Evolutionary conservation across 2,888 invertebrate species (phyloP), one percentile per base, ranked within the genome.

Genomic region (Belgica antarctica): DNA sequence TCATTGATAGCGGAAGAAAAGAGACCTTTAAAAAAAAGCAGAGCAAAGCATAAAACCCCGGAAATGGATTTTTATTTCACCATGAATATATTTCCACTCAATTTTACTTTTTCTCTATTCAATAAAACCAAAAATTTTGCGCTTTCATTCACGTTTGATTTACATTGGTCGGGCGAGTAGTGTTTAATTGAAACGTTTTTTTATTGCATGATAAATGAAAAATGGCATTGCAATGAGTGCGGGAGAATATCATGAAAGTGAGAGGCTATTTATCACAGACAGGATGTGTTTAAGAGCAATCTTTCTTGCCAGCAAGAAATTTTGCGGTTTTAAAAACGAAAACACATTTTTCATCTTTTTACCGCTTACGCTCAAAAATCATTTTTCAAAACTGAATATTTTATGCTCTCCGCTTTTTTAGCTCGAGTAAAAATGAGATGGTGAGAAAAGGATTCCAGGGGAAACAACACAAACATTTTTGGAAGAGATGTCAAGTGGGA

Each of bases 231-330:
- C 15, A 15, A 25, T 2, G 12, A 15, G 19, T 24, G 24, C 5
- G 25, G 59, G n/a, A 25, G 3, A 10, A 7, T 2, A 19, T 59
- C 27, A 65, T n/a, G 22, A 57, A 47, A 57, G n/a, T 22, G 28
- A 47, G 24, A 47, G 28, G 47, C 68, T 47, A 68, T 68, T 68
- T 68, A 68, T 68, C 68, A 68, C 17, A 52, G 22, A 34, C 62
- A 68, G 68, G 57, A 68, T 68, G 68, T 68, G 68, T 68, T 68
- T 68, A 68, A 57, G 57, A 68, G 52, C 63, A 25, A n/a, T 52
- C 52, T 2, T 22, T 52, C 52, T 8, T n/a, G 17, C 17, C 52
- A 52, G 57, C 31, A 68, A 68, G 57, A 57, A 57, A 68, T 68
- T 68, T 34, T 68, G 68, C 28, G 24, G 25, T 65, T 46, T 41